Evolutionary conservation across 2,888 invertebrate species (phyloP), one percentile per base, ranked within the genome.

Genomic region (Netelia inedita): DNA sequence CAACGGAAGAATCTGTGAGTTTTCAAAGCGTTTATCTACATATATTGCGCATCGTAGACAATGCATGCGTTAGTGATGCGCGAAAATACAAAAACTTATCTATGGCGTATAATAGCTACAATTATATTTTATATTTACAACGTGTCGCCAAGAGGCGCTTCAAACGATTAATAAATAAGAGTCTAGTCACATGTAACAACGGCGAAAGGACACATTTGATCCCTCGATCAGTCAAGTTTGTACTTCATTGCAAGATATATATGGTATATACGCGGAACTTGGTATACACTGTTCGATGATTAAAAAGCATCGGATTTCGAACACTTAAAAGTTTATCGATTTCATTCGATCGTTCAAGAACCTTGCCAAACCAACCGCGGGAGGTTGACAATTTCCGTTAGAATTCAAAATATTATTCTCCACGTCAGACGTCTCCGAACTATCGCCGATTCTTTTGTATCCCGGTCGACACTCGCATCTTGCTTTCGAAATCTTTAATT

Each of bases 401-500:
- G 89, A 85, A 5, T 89, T 88, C 1, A 93, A 85, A 79, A 85
- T 89, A 71, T 92, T 92, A 86, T 92, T 94, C 80, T 93, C 94
- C 3, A 93, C 88, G n/a, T 93, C 92, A 2, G 88, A 87, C 2
- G 91, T 90, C 16, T 90, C 91, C 9, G 88, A 89, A 79, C 90
- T 89, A 50, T 93, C 89, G 1, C 89, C 88, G 76, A 94, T 93
- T 79, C 92, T 92, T 46, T 93, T 92, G 88, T 95, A 96, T 0
- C 96, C 96, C 0, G 97, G 97, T 82, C 96, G 95, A 89, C 97
- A 97, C 86, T 96, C 96, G 91, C 97, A 97, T 79, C 94, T 94
- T 0, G 96, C 95, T 73, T 92, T 94, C 57, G 91, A 89, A 0
- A 85, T 82, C 83, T 87, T 75, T 66, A 90, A 93, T 61, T 87